Percentiles rank a stretch among this genome's conserved stretches.
Evolutionary conservation across 2,113 vertebrate species (phyloP).

Genomic region (Stercorarius parasiticus): DNA sequence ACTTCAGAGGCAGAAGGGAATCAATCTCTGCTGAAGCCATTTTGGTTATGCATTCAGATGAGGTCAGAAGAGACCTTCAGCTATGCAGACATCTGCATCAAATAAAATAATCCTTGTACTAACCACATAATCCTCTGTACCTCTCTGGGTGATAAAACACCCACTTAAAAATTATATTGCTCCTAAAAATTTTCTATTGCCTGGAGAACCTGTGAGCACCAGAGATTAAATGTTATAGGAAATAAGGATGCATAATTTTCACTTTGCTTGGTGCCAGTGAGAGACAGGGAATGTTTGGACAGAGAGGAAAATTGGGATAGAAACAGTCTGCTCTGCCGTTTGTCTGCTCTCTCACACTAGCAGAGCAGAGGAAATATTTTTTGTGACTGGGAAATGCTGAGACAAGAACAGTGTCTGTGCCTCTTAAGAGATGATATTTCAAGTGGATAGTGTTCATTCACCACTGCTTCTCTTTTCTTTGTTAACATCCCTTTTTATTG

Average conservation of each 20-base stretch:
- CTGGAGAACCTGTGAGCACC: background rate
- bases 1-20: background rate
- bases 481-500: background rate
- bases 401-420: background rate
- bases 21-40: background rate
- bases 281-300: conserved; percentile 33
- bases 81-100: background rate
- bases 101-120: background rate
- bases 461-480: background rate
- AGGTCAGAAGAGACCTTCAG: conserved; percentile 14
- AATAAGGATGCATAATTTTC: conserved; percentile 9
- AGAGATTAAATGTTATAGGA: conserved; percentile 34
- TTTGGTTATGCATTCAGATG: background rate
- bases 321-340: conserved; percentile 51
- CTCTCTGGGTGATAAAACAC: background rate
- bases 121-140: background rate
- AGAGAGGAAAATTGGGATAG: background rate
- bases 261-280: conserved; percentile 38
- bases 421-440: background rate
- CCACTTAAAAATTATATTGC: background rate
- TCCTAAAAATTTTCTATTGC: background rate
- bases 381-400: background rate
- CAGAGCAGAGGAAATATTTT: conserved; percentile 33
- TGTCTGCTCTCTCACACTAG: conserved; percentile 32
- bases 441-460: background rate